Percentiles rank a stretch among this genome's conserved stretches.
Evolutionary conservation across 2,888 invertebrate species (phyloP).

Genomic region (Cephalotes varians): DNA sequence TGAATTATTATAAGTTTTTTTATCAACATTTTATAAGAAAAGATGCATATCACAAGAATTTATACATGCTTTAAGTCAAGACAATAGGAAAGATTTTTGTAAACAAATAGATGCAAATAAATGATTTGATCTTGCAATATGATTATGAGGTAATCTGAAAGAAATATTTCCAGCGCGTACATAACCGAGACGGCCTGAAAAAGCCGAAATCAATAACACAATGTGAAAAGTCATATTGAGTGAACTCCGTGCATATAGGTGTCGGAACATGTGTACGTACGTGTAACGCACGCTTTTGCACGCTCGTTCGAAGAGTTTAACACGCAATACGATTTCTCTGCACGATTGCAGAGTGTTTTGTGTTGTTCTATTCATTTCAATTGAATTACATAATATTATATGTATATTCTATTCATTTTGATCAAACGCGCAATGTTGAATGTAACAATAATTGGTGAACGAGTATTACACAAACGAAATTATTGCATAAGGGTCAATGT

Average conservation of each 20-base stretch:
- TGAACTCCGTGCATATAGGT: constrained; percentile 6
- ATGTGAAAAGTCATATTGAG: constrained; percentile 74
- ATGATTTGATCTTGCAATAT: neutral
- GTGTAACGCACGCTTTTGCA: constrained; percentile 21
- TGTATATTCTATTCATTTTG: neutral
- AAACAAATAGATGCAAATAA: neutral
- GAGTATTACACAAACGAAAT: neutral
- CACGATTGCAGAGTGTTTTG: constrained; percentile 62
- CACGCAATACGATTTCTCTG: constrained; percentile 70
- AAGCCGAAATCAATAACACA: constrained; percentile 78
- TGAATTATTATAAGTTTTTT: neutral
- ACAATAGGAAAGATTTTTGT: neutral
- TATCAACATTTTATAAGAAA: neutral
- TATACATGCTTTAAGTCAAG: neutral
- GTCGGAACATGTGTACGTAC: neutral
- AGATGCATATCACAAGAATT: neutral
- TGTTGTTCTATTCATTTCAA: neutral
- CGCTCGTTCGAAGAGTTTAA: constrained; percentile 38
- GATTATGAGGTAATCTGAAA: constrained; percentile 1
- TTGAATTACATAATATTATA: neutral
- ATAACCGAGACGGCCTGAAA: constrained; percentile 56
- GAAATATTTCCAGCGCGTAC: constrained; percentile 1
- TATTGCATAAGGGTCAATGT: constrained; percentile 45
- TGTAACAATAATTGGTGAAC: neutral
- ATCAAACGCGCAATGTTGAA: neutral